Evolutionary conservation across 1,140 invertebrate species (phyloP).

Genomic region (Nephila pilipes): DNA sequence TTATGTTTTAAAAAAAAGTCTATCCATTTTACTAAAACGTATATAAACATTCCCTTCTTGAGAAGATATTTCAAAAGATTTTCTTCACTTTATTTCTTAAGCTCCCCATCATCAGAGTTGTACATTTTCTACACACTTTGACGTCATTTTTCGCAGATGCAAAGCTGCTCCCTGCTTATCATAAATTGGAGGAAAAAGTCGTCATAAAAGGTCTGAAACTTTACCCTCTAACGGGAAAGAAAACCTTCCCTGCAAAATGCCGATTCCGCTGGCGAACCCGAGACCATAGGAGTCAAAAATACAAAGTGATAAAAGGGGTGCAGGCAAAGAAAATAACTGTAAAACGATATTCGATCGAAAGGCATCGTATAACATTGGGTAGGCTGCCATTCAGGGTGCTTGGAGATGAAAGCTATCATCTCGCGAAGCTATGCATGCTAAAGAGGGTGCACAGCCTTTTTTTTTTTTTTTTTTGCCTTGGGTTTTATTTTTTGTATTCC

Average conservation of each 20-base stretch:
- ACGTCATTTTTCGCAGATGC: neutral
- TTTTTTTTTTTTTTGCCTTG: neutral
- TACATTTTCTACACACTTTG: conserved; percentile 38
- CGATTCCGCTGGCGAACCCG: conserved; percentile 52
- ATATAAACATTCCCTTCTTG: neutral
- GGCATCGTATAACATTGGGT: conserved; percentile 72
- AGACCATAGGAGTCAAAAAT: conserved; percentile 62
- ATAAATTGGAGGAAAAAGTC: conserved; percentile 60
- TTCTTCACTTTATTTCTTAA: conserved; percentile 15
- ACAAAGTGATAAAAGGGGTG: conserved; percentile 73
- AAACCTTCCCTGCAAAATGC: conserved; percentile 53
- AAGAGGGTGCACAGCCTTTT: conserved; percentile 59
- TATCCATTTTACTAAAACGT: neutral
- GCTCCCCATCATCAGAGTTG: conserved; percentile 31
- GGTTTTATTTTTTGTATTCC: conserved; percentile 15
- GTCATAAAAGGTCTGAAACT: conserved; percentile 47
- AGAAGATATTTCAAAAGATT: neutral
- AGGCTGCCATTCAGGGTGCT: conserved; percentile 24
- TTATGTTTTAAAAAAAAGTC: no score
- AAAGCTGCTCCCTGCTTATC: conserved; percentile 28
- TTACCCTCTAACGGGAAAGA: neutral
- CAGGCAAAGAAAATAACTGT: conserved; percentile 73
- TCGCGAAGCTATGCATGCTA: conserved; percentile 72
- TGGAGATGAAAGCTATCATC: conserved; percentile 74
- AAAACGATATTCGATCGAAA: conserved; percentile 76